Percentiles rank a stretch among this genome's conserved stretches.
Conservation (phyloP, 1,140 invertebrate genomes). For the Drosophila teissieri region DNA sequence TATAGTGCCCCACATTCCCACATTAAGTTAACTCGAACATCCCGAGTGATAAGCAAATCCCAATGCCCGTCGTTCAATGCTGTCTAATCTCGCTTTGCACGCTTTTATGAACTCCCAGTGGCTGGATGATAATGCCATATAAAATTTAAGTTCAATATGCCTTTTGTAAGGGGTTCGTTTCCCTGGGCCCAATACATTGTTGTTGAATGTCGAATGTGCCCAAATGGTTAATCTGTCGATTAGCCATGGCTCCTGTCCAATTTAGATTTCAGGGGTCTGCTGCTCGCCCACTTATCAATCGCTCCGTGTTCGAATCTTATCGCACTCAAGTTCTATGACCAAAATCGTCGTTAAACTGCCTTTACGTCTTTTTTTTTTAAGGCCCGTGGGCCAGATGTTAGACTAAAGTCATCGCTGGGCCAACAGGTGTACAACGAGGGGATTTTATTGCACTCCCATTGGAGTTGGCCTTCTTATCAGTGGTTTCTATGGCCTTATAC, state of each 20-base stretch:
- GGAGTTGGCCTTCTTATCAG: conserved; percentile 36
- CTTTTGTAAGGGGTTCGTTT: not conserved
- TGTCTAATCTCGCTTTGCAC: conserved; percentile 45
- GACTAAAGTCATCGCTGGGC: not conserved
- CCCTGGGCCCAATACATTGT: conserved; percentile 18
- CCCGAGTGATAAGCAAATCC: conserved; percentile 39
- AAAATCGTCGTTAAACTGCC: conserved; percentile 33
- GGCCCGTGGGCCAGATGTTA: conserved; percentile 32
- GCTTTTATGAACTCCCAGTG: conserved; percentile 13
- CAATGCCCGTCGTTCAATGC: conserved; percentile 28
- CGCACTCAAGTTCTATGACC: conserved; percentile 34
- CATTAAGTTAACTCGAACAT: not conserved
- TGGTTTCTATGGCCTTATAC: conserved; percentile 37
- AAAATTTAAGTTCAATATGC: conserved; percentile 20
- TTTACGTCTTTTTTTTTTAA: conserved; percentile 19
- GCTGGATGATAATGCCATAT: conserved; percentile 54
- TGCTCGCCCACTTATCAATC: conserved; percentile 27
- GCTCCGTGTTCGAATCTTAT: conserved; percentile 34
- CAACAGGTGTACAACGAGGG: conserved; percentile 35
- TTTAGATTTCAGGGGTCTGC: conserved; percentile 39
- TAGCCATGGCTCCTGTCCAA: conserved; percentile 36
- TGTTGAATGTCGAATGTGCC: conserved; percentile 9
- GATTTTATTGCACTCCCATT: conserved; percentile 41
- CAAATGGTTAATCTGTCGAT: conserved; percentile 36
- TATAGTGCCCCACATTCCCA: conserved; percentile 24